Base-by-base conservation (phyloP, 1,140 invertebrate species). In the Centruroides vittatus region DNA sequence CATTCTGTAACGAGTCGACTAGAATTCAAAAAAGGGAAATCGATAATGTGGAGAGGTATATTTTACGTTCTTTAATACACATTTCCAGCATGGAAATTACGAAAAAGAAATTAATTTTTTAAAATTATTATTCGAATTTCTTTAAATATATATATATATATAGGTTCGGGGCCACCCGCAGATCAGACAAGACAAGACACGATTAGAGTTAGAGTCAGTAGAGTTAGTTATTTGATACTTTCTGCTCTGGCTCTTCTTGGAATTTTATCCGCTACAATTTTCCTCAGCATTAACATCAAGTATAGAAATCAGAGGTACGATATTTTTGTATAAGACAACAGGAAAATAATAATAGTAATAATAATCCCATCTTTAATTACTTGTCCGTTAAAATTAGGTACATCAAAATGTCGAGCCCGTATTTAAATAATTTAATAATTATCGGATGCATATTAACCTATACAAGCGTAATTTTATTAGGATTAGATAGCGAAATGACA, bases 391-490 rank as follows among this genome's bases (percentile, higher is more conserved):
- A 23, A 47, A 47, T 41, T 72, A 95, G 92, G 73, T 97, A 98
- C 73, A 98, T 99, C 69, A 98, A 98, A 80, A 99, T 99, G 96
- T 97, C 93, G 3, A 94, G 90, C 71, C 96, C 95, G 0, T 91
- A 98, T 76, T 79, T 99, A 68, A 99, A 99, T 78, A 99, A 99
- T 77, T 76, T 99, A 49, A 99, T 99, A 68, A 97, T 98, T 69
- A 83, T 96, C 60, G 96, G 96, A 54, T 98, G 93, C 71, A 93
- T 98, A 78, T 80, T 98, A 60, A 94, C 93, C 1, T 99, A 98
- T 77, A 82, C 89, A 62, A 94, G 90, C 71, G 91, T 99, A 41
- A 92, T 98, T 71, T 86, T 98, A 70, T 81, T 98, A 51, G 94
- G 94, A 3, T 78, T 97, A 61, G 94, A 99, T 75, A 94, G 90